A percentile compares a stretch with the other conserved stretches of the same genome.
These are phyloP conservation scores for Diogma glabrata DNA, from an alignment of 2,888 invertebrate genomes.

Conservation along the genomic window DNA sequence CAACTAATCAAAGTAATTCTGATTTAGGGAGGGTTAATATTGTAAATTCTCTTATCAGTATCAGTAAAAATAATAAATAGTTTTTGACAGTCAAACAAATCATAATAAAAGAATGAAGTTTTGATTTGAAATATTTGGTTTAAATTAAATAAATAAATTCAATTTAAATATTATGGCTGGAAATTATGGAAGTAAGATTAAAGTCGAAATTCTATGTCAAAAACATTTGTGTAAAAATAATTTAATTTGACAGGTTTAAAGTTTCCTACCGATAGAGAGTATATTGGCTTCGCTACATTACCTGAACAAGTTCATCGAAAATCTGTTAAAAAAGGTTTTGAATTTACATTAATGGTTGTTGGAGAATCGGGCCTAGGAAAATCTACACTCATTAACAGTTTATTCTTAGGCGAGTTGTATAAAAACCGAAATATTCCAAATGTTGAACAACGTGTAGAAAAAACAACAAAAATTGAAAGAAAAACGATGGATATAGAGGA, in stretches of 20 bases:
- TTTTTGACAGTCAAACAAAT: no score
- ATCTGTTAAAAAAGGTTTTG: conserved; percentile 91
- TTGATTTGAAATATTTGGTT: no score
- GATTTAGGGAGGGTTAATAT: no score
- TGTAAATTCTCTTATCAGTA: no score
- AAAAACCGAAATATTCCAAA: conserved; percentile 62
- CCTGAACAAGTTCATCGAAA: conserved; percentile 95
- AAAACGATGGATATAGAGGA: conserved; percentile 93
- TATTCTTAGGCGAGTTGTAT: conserved; percentile 88
- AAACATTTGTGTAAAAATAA: background rate
- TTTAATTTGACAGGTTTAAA: background rate
- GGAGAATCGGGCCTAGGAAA: conserved; percentile 92
- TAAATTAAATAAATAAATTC: no score
- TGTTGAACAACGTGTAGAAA: conserved; percentile 50
- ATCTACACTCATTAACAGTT: conserved; percentile 87
- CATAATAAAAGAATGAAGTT: no score
- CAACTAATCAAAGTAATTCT: no score
- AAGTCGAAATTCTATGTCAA: background rate
- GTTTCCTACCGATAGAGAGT: conserved; percentile 52
- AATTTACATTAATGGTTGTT: conserved; percentile 93
- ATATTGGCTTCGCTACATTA: conserved; percentile 90
- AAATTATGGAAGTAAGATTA: conserved; percentile 5
- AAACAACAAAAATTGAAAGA: conserved; percentile 60
- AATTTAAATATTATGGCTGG: no score
- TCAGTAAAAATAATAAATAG: no score